Base-by-base conservation (phyloP, 2,113 vertebrate species). In the Morphnarchus princeps region DNA sequence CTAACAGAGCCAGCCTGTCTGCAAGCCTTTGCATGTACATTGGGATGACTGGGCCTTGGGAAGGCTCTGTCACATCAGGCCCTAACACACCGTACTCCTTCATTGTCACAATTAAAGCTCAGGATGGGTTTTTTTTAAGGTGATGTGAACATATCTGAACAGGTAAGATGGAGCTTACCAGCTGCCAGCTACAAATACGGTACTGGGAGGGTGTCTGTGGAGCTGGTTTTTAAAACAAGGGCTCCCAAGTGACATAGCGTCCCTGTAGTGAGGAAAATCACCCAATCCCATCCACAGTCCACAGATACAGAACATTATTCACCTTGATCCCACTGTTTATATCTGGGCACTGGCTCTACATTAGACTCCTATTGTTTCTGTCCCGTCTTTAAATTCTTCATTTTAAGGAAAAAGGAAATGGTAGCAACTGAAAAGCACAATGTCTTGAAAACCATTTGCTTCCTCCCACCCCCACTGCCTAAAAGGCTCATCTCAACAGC, bases 1-100 rank as follows among this genome's bases (percentile, higher is more conserved):
- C 42, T 76, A 90, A 76, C 88, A 97, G 89, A 97, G 77, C 26
- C 79, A 92, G 76, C 11, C 74, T 91, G 88, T 25, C 84, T 91
- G 61, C 90, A 88, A 88, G 55, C 34, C 42, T 67, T 11, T 63
- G 67, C 91, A 54, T 1, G 7, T 52, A 79, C 67, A 34, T n/a
- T 9, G 82, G 45, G 79, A 77, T 58, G 43, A 59, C 5, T 5
- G 31, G 52, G 0, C 49, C 49, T 81, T 92, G 66, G 57, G 71
- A 92, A 80, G 32, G 36, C 43, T 58, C 54, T n/a, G 49, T 86
- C 12, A 1, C 0, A 0, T 40, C 72, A 70, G 32, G 29, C 29
- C 31, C 25, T 66, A 81, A 29, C 19, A 50, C 28, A 61, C 1
- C 62, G 16, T 45, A 11, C 55, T 87, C 65, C 42, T 80, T 58